Evolutionary conservation across 2,113 vertebrate species (phyloP), one percentile per base, ranked within the genome.

Genomic region (Anguilla rostrata): DNA sequence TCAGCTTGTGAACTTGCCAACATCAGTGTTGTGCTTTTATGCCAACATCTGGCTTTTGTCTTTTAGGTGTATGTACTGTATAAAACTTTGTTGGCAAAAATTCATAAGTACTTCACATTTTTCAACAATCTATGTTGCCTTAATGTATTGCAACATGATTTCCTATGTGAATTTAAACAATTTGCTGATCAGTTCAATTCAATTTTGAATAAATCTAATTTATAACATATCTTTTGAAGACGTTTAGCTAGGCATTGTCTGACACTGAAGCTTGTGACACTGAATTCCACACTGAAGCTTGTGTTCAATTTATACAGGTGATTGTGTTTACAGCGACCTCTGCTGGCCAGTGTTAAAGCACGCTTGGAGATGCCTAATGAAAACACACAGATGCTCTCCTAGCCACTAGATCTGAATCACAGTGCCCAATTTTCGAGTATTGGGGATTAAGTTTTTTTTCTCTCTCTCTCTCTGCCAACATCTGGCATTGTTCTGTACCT

Each of bases 291-390:
- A 6, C 79, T 6, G 16, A 84, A 87, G 85, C 86, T 40, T 66
- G 85, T 79, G 49, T 66, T 20, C 41, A 57, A 49, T 12, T 12
- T 81, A 56, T 14, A 7, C 39, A 84, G 82, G 86, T 83, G 84
- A 88, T 63, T 85, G 84, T 90, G 86, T 83, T 84, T 92, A 91
- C 87, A 88, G 90, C 34, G 91, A 90, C 94, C 92, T 92, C 94
- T 91, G 66, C 92, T 92, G 94, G 92, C 40, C 18, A 83, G 66
- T 57, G 20, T 20, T 11, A 78, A 87, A 78, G 9, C 22, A 34
- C 22, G 85, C 26, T 0, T 84, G 39, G 14, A 16, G 26, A 43
- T 53, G 75, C 8, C 39, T 3, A 26, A 34, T 41, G 20, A n/a
- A 57, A 4, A 81, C 4, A 22, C 22, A n/a, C n/a, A 46, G 60